These are phyloP conservation scores for Sitobion miscanthi DNA, from an alignment of 1,140 invertebrate species.

Conservation along the genomic window DNA sequence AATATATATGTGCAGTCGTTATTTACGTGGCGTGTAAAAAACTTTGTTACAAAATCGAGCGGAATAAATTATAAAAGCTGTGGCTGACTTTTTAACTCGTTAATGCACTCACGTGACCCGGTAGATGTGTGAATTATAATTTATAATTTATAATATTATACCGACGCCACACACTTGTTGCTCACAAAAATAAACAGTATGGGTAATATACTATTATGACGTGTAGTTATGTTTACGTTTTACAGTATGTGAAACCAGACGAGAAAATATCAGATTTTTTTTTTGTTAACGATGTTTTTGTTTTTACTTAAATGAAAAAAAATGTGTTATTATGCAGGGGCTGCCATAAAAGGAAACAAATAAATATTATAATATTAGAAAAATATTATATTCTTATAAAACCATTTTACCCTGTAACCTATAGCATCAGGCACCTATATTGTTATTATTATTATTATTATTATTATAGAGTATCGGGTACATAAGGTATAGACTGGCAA, in stretches of 20 bases:
- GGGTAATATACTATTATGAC: neutral
- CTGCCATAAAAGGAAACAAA: neutral
- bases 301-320: neutral
- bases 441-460: too few relatives aligned
- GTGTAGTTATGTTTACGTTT: neutral
- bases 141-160: neutral
- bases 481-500: too few relatives aligned
- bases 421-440: neutral
- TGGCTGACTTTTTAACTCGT: neutral
- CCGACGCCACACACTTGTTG: neutral
- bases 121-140: neutral
- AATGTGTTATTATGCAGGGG: neutral
- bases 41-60: neutral
- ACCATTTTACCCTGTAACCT: neutral
- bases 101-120: neutral
- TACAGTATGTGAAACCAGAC: neutral
- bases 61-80: neutral
- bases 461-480: too few relatives aligned
- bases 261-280: neutral
- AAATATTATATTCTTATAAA: neutral
- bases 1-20: too few relatives aligned
- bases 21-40: neutral
- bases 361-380: too few relatives aligned
- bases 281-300: too few relatives aligned
- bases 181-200: neutral